Evolutionary conservation across 2,113 vertebrate genomes (phyloP), one percentile per base, ranked within the genome.

Genomic region (Anarrhichthys ocellatus): DNA sequence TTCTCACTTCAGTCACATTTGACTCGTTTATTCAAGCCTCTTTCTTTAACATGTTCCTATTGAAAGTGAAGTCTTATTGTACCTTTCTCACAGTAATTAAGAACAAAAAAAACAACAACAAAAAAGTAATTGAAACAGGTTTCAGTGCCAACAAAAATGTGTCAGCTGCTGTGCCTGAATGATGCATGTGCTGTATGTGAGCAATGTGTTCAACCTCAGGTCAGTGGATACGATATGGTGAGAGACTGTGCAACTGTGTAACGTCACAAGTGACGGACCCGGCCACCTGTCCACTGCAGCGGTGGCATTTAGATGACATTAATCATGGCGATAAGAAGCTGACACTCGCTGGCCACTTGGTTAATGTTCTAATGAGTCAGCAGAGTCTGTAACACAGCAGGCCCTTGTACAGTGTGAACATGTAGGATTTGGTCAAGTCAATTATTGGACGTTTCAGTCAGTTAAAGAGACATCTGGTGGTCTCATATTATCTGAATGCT

Each of bases 261-360:
- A 70, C 40, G 1, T 90, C 87, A 84, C 10, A 29, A 58, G 77
- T 69, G 75, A 70, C 38, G 11, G 78, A 65, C 73, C 68, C 73
- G 48, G 71, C 46, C 88, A 89, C 85, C 81, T 87, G 88, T 50
- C 48, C 29, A 14, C 58, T 64, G 61, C 76, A 65, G 63, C 20
- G 11, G 85, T 54, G 29, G 65, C 42, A 68, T 84, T 83, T 15
- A 78, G 78, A 73, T 36, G 78, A 50, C 77, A 87, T 92, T 78
- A 84, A 88, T 92, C 81, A 90, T 8, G n/a, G n/a, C 1, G 84
- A 92, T 90, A 89, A 87, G 80, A 67, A n/a, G 44, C 62, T 76
- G 89, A 78, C 79, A 85, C 68, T 38, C 27, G 40, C 4, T 22
- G 69, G 85, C 56, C 74, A 38, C 24, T 65, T 78, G 75, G 80